phyloP scores from a whole-genome alignment of 2,113 vertebrate genomes.

The Dicrurus megarhynchus region DNA sequence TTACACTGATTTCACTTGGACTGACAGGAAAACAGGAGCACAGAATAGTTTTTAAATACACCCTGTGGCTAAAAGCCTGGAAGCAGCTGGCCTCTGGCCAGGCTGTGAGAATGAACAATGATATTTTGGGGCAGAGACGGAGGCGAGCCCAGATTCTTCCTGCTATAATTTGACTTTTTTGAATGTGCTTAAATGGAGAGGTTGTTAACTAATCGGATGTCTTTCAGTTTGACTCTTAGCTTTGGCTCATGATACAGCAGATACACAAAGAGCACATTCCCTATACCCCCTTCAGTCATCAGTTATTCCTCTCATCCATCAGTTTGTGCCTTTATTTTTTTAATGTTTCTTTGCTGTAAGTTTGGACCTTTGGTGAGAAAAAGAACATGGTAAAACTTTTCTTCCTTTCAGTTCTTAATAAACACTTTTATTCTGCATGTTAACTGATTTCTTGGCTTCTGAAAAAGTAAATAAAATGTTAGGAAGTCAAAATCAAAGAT shows the following conservation, averaged over 20 bases:
- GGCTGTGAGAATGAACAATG: not conserved
- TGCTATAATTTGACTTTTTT: not conserved
- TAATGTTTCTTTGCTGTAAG: not conserved
- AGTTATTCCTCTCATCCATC: not conserved
- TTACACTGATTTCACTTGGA: not conserved
- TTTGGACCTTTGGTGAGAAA: not conserved
- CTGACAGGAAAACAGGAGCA: not conserved
- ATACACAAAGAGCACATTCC: not conserved
- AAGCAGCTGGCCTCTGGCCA: not conserved
- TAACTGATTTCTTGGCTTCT: not conserved
- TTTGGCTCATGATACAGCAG: not conserved
- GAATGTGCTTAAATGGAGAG: not conserved
- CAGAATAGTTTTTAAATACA: not conserved
- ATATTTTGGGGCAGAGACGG: not conserved
- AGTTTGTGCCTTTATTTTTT: not conserved
- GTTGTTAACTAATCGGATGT: not conserved
- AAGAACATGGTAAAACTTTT: not conserved
- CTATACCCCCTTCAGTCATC: not conserved
- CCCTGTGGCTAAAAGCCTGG: slow-evolving; percentile 9
- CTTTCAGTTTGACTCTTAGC: not conserved
- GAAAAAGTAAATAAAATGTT: slow-evolving; percentile 9
- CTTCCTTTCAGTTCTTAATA: not conserved
- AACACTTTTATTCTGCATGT: not conserved
- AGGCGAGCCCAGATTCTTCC: not conserved
- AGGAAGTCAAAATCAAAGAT: not conserved